phyloP scores from a whole-genome alignment of 2,888 invertebrate genomes.

The Rhamnusium bicolor region DNA sequence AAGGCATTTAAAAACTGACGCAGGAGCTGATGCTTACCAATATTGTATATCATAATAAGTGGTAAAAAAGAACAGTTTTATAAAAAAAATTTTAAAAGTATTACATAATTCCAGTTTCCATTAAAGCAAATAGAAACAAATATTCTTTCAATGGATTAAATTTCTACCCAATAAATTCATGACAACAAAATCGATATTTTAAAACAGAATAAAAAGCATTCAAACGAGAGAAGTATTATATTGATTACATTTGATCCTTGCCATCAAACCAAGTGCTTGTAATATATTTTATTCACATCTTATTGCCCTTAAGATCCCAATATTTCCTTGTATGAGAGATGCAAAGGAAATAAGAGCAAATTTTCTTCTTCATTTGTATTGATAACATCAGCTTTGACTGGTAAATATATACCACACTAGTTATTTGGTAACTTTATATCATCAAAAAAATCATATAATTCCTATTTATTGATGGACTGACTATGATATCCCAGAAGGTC shows the following conservation, averaged over 20 bases:
- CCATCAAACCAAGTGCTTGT: background rate
- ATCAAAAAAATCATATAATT: too few species aligned
- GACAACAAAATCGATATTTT: background rate
- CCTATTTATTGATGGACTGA: too few species aligned
- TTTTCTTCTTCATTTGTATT: background rate
- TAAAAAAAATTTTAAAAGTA: too few species aligned
- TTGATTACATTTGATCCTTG: background rate
- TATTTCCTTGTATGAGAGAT: background rate
- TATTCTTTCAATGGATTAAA: background rate
- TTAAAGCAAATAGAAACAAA: background rate
- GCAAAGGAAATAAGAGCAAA: background rate
- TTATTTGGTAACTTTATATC: too few species aligned
- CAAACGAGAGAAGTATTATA: background rate
- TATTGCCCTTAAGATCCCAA: background rate
- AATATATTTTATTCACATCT: background rate
- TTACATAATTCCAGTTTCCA: background rate
- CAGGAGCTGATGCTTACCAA: too few species aligned
- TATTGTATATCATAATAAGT: too few species aligned
- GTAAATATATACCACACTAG: too few species aligned
- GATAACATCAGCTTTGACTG: too few species aligned
- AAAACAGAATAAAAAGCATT: background rate
- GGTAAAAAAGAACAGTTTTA: too few species aligned
- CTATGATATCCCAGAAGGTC: too few species aligned
- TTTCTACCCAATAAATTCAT: background rate
- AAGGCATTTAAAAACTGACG: too few species aligned